Percentiles rank a stretch among this genome's conserved stretches.
These are phyloP conservation scores for Nemurella pictetii DNA, from an alignment of 2,888 invertebrate genomes.

Conservation along the genomic window DNA sequence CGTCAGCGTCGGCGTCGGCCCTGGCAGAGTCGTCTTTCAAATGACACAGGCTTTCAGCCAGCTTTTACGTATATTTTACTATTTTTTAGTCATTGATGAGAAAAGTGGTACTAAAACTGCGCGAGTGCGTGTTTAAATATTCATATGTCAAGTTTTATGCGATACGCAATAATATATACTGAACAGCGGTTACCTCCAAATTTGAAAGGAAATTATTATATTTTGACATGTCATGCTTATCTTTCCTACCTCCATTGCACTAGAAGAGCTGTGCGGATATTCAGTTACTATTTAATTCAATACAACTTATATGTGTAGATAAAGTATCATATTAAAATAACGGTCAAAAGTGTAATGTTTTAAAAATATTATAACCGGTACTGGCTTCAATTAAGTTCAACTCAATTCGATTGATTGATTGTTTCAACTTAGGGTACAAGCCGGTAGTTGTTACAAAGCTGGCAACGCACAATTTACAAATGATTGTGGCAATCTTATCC, in stretches of 20 bases:
- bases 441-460: too few species aligned
- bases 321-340: too few species aligned
- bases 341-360: too few species aligned
- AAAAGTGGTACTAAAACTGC: not conserved
- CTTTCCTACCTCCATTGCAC: not conserved
- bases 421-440: too few species aligned
- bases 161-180: not conserved
- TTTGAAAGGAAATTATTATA: not conserved
- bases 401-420: too few species aligned
- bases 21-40: not conserved
- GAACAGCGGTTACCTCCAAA: not conserved
- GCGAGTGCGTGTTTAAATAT: not conserved
- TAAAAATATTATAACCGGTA: too few species aligned
- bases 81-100: not conserved
- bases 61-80: not conserved
- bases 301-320: too few species aligned
- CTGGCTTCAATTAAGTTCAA: too few species aligned
- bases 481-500: too few species aligned
- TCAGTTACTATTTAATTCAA: too few species aligned
- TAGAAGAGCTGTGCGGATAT: not conserved
- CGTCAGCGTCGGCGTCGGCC: not conserved
- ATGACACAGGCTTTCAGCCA: not conserved
- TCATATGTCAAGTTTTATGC: not conserved
- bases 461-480: too few species aligned
- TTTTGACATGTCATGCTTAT: not conserved